Base-by-base conservation (phyloP, 2,888 invertebrate genomes). In the Drosophila falleni region DNA sequence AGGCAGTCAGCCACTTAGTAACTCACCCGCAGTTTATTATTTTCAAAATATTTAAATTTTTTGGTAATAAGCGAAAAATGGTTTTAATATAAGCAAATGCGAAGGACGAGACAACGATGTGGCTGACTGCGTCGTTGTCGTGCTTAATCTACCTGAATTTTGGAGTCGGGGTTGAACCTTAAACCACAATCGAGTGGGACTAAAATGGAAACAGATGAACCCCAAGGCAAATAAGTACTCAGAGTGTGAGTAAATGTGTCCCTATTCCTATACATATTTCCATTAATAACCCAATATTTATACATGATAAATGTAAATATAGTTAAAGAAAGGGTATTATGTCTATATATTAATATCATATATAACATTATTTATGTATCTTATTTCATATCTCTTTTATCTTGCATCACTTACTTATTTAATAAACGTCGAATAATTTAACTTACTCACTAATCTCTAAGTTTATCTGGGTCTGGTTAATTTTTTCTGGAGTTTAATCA, bases 1-100 rank as follows among this genome's bases (percentile, higher is more conserved):
- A 58, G 58, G 58, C 74, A 55, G 54, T 37, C 70, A 84, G 80
- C 71, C 89, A 90, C 90, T 91, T 90, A 90, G 81, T 91, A 90
- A 91, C 91, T 90, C 89, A 91, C 91, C 90, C 90, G 89, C 90
- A 89, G 91, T 90, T 91, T 89, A 91, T 90, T 89, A 90, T 90
- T 91, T 90, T 90, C 78, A 84, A 90, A 90, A 91, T 90, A 91
- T 91, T 91, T 80, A 90, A 91, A 91, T 91, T 91, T 84, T 86
- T 89, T 70, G 80, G 81, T 87, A 87, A 89, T 88, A 89, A 89
- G 87, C 89, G 79, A 89, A 89, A 86, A 84, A 87, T 85, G 86
- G 87, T 86, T 86, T 86, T 87, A 86, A 86, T 86, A 84, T 86
- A 86, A 78, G 73, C 78, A 62, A 78, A 81, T 75, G 78, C 69